Base-by-base conservation (phyloP, 2,113 vertebrate genomes). In the Naja naja region DNA sequence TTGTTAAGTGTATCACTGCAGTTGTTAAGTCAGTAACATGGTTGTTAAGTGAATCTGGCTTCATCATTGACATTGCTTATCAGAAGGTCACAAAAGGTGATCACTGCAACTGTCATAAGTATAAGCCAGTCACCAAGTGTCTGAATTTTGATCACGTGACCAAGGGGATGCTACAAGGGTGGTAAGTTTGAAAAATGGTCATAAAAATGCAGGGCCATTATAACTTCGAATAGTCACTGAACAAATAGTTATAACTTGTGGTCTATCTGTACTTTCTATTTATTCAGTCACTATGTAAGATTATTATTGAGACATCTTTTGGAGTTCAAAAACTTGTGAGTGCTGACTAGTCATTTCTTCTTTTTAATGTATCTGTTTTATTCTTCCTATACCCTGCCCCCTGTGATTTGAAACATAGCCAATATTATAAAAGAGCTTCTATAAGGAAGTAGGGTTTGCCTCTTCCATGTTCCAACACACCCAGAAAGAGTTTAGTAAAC, bases 301-400 rank as follows among this genome's bases (percentile, higher is more conserved):
- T 69, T 60, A 89, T 93, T 85, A 52, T 27, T 89, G 39, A 55
- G 43, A 30, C 45, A 58, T 8, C 30, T 60, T 90, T 90, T 90
- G 88, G 34, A 52, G 45, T 53, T 89, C 88, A 23, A 56, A 43
- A 16, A 27, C n/a, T 93, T 58, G 88, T 22, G 45, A 60, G 90
- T 86, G 69, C 74, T 60, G 43, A 43, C 47, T 58, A 69, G 45
- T 69, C 39, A 74, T 85, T 93, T 92, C 64, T 55, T 53, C 10
- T 58, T 89, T 16, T 69, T 45, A 90, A 93, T 89, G 18, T 93
- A 93, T 64, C 11, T 39, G n/a, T 85, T 45, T 58, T 92, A 34
- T 49, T 54, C 45, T 22, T 89, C 6, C 60, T 91, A 49, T 55
- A 20, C 47, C 45, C 54, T 34, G 9, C 23, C 39, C 3, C 23